Conservation (phyloP, 1,140 invertebrate genomes). For the Neodiprion virginianus region DNA sequence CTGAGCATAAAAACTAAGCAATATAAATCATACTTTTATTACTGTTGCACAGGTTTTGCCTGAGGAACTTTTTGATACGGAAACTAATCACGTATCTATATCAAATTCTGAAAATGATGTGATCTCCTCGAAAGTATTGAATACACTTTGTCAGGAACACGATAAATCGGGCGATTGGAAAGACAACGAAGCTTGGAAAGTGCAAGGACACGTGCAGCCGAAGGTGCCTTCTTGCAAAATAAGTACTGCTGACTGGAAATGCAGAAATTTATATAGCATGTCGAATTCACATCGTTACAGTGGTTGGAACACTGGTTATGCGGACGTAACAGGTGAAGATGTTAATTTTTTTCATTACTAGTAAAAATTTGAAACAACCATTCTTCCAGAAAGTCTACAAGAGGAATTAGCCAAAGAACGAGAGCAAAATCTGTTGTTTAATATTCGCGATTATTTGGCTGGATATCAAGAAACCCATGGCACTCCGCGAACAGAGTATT, state of each 20-base stretch:
- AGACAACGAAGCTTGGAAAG: not conserved
- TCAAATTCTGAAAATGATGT: not conserved
- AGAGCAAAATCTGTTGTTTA: slow-evolving; percentile 28
- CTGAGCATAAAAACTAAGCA: too few species aligned
- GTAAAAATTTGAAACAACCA: not conserved
- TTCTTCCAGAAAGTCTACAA: slow-evolving; percentile 5
- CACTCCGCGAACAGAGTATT: slow-evolving; percentile 44
- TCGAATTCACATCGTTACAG: slow-evolving; percentile 21
- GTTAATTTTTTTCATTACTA: not conserved
- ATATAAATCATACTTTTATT: not conserved
- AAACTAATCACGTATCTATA: not conserved
- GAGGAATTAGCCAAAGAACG: not conserved
- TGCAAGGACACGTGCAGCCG: not conserved
- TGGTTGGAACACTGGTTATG: not conserved
- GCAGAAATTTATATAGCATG: slow-evolving; percentile 39
- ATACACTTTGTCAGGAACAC: slow-evolving; percentile 9
- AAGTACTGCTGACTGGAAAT: slow-evolving; percentile 32
- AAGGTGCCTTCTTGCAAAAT: slow-evolving; percentile 6
- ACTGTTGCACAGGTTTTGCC: not conserved
- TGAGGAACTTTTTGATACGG: not conserved
- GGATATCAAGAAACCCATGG: slow-evolving; percentile 49
- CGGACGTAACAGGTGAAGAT: slow-evolving; percentile 4
- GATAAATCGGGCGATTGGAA: slow-evolving; percentile 21
- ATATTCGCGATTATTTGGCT: slow-evolving; percentile 41
- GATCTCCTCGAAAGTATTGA: not conserved